phyloP scores from a whole-genome alignment of 2,797 vertebrate species.

The Bucorvus abyssinicus region DNA sequence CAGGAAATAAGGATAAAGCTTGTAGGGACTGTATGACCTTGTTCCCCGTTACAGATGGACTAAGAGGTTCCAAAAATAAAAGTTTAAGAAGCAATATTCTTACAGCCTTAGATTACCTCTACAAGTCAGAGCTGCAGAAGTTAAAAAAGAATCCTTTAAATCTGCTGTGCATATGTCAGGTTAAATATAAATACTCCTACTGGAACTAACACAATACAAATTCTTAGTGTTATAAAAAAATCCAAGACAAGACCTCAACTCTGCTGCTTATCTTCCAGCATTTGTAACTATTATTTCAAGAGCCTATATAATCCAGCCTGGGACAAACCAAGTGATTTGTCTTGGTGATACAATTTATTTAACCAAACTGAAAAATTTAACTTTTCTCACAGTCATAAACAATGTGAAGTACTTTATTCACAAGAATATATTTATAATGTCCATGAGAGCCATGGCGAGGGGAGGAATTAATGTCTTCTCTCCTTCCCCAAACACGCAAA shows the following conservation, averaged over 20 bases:
- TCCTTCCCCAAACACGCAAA: neutral
- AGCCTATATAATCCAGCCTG: neutral
- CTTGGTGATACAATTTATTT: neutral
- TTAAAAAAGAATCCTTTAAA: neutral
- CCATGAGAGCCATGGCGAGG: neutral
- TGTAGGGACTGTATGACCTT: constrained; percentile 52
- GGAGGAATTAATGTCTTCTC: neutral
- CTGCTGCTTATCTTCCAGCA: neutral
- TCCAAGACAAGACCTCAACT: neutral
- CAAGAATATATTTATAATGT: neutral
- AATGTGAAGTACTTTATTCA: neutral
- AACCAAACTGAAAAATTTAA: neutral
- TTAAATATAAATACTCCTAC: constrained; percentile 25
- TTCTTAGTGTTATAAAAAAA: neutral
- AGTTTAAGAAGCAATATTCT: constrained; percentile 35
- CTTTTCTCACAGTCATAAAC: neutral
- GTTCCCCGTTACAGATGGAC: constrained; percentile 56
- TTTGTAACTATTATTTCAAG: neutral
- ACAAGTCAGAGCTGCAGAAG: neutral
- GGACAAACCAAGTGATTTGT: neutral
- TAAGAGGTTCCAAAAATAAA: constrained; percentile 75
- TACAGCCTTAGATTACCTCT: neutral
- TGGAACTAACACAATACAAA: neutral
- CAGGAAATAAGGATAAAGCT: constrained; percentile 61
- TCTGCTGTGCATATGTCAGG: neutral